Evolutionary conservation across 1,140 invertebrate species (phyloP).

Genomic region (Telenomus remus): DNA sequence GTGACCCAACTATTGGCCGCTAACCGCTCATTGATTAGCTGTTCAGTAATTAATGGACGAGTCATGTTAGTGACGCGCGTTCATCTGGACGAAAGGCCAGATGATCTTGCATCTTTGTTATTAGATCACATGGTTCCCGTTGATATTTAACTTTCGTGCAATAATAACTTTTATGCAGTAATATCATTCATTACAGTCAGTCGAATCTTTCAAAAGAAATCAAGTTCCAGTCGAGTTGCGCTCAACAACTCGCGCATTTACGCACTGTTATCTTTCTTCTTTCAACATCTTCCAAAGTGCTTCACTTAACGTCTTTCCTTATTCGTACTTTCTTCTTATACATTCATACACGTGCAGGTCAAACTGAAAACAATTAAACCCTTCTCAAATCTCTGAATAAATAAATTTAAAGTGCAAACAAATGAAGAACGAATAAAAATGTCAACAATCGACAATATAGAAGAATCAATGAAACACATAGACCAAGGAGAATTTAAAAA

Average conservation of each 20-base stretch:
- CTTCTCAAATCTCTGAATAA: too few relatives aligned
- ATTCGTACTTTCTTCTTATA: slow-evolving; percentile 23
- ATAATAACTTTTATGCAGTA: too few relatives aligned
- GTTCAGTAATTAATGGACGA: slow-evolving; percentile 71
- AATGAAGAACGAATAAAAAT: too few relatives aligned
- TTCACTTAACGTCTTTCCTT: slow-evolving; percentile 27
- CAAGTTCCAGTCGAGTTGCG: slow-evolving; percentile 24
- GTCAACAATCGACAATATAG: too few relatives aligned
- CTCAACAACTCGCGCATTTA: slow-evolving; percentile 32
- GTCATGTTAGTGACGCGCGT: slow-evolving; percentile 59
- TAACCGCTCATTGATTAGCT: slow-evolving; percentile 72
- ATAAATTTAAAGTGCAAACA: too few relatives aligned
- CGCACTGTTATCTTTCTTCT: slow-evolving; percentile 37
- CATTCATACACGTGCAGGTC: slow-evolving; percentile 29
- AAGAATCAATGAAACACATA: too few relatives aligned
- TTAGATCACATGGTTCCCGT: slow-evolving; percentile 27
- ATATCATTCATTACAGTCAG: slow-evolving; percentile 8
- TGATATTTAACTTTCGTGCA: too few relatives aligned
- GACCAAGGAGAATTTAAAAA: too few relatives aligned
- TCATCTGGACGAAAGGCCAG: slow-evolving; percentile 44
- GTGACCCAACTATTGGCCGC: slow-evolving; percentile 69
- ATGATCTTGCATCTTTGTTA: slow-evolving; percentile 48
- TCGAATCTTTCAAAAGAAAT: slow-evolving; percentile 10
- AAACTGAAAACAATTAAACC: too few relatives aligned
- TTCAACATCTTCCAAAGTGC: slow-evolving; percentile 15